phyloP scores from a whole-genome alignment of 1,140 invertebrate species.

The Babylonia areolata region DNA sequence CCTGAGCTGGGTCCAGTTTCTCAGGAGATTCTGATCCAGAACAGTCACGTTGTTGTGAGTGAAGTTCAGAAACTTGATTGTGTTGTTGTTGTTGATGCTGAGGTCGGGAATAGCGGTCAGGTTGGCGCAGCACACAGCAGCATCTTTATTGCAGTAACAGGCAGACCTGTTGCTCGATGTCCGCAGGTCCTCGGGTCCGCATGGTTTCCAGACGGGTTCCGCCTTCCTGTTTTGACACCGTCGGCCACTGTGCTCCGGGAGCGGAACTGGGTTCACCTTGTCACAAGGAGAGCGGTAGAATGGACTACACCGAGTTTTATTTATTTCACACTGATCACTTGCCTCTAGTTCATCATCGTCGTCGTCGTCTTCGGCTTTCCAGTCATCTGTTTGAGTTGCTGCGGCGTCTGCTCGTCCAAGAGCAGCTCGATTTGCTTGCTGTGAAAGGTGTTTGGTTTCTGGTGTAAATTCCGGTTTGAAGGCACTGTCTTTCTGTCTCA shows the following conservation, averaged over 20 bases:
- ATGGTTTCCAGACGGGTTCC: neutral
- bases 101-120: constrained; percentile 17
- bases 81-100: neutral
- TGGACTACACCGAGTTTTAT: neutral
- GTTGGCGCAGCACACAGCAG: constrained; percentile 6
- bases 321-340: neutral
- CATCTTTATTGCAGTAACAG: neutral
- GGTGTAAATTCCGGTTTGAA: no score
- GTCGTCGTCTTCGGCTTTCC: neutral
- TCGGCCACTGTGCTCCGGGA: neutral
- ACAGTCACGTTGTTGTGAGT: constrained; percentile 2
- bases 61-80: constrained; percentile 14
- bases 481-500: no score
- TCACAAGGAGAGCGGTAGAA: neutral
- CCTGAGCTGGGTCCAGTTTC: constrained; percentile 8
- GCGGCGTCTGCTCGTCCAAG: neutral
- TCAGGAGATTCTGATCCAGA: neutral
- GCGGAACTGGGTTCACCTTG: neutral
- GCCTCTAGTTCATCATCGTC: neutral
- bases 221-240: neutral
- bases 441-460: no score
- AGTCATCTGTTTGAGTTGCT: neutral
- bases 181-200: neutral
- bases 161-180: neutral
- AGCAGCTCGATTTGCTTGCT: no score